Evolutionary conservation across 2,888 invertebrate species (phyloP).

Genomic region (Cerastis leucographa): DNA sequence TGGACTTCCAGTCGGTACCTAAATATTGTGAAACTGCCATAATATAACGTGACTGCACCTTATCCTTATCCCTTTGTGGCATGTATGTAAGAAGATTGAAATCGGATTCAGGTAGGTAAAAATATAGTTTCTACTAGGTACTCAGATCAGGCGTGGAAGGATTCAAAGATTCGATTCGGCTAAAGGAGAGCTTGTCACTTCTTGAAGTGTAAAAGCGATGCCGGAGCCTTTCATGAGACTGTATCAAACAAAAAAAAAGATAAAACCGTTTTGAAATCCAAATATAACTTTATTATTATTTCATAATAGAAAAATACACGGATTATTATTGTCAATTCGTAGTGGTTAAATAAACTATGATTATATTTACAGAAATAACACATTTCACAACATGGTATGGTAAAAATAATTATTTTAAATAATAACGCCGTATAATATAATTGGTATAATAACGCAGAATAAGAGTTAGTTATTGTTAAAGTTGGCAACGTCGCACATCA

Average conservation of each 20-base stretch:
- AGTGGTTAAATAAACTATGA: background rate
- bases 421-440: background rate
- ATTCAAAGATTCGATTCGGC: background rate
- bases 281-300: background rate
- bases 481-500: background rate
- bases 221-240: background rate
- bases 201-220: background rate
- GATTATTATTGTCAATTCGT: slow-evolving; percentile 4
- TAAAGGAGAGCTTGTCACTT: background rate
- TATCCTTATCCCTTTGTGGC: background rate
- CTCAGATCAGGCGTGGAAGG: background rate
- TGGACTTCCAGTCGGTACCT: background rate
- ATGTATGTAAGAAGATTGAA: background rate
- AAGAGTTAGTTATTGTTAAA: background rate
- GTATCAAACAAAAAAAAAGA: background rate
- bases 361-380: background rate
- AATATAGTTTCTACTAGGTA: background rate
- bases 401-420: background rate
- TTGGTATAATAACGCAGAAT: background rate
- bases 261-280: background rate
- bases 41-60: background rate
- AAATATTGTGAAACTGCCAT: background rate
- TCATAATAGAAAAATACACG: background rate
- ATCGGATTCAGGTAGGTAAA: background rate
- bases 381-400: background rate